Evolutionary conservation across 2,888 invertebrate genomes (phyloP), one percentile per base, ranked within the genome.

Genomic region (Blomia tropicalis): DNA sequence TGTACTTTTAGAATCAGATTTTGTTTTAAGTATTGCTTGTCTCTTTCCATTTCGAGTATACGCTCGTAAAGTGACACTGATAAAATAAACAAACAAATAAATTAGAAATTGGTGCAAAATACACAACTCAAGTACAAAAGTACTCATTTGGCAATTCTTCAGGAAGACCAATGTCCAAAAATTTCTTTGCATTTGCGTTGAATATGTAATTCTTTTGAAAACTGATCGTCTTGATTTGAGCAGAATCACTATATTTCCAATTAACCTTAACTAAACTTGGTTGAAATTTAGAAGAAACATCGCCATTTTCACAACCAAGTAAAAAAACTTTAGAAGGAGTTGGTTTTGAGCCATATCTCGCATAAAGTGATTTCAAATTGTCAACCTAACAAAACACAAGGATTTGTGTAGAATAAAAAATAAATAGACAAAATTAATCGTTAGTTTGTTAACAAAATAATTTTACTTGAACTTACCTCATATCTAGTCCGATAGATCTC

Each of bases 101-200:
- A 47, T 27, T 17, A 36, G 7, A 36, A 11, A 36, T 11, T 25
- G 51, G 7, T 19, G n/a, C 14, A 7, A 47, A 47, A 27, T 22
- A n/a, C 14, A 47, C 7, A 27, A n/a, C n/a, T n/a, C 51, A 47
- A 47, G n/a, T 19, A 22, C 7, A 47, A 47, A 47, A 27, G 29
- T 56, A 56, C 56, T 56, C 56, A n/a, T 27, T 47, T 31, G 56
- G 29, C 23, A 27, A 14, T 36, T 56, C 56, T 31, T 56, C 27
- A 2, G 56, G 31, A 3, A 56, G 23, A 14, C 56, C 56, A 27
- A 27, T 56, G 29, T 56, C 29, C 14, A 14, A 19, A 56, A 27
- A 56, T 3, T 23, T 56, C 19, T 32, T n/a, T n/a, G n/a, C n/a
- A 56, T 56, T 30, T n/a, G 14, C 17, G 14, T 11, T 27, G 22